phyloP scores from a whole-genome alignment of 2,797 vertebrate species.

The Characodon lateralis region DNA sequence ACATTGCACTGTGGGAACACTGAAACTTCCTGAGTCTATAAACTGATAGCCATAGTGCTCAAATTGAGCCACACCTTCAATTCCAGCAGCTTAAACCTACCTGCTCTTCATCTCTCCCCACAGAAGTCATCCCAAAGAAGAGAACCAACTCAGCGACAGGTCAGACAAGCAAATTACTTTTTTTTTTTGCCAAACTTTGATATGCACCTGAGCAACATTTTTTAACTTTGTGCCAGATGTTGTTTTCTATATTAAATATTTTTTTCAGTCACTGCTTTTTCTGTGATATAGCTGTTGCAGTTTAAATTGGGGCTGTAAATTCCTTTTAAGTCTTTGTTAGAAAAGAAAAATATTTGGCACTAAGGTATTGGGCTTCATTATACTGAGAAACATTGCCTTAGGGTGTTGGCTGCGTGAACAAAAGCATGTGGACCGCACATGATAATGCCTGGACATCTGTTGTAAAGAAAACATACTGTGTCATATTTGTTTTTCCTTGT shows the following conservation, averaged over 20 bases:
- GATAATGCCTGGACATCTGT: conserved; percentile 20
- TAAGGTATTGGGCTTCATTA: conserved; percentile 23
- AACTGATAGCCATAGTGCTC: conserved; percentile 54
- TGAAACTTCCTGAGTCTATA: conserved; percentile 25
- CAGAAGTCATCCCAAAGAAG: conserved; percentile 80
- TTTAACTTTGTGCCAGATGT: neutral
- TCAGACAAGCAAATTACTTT: conserved; percentile 45
- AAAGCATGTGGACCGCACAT: conserved; percentile 16
- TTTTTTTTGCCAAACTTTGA: neutral
- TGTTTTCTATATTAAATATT: neutral
- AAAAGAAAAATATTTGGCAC: neutral
- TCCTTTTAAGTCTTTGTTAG: conserved; percentile 36
- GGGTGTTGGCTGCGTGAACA: conserved; percentile 29
- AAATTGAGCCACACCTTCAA: conserved; percentile 50
- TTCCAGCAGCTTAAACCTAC: conserved; percentile 43
- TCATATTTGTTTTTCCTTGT: neutral
- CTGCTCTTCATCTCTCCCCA: conserved; percentile 49
- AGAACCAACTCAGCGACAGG: conserved; percentile 75
- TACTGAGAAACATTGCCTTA: conserved; percentile 14
- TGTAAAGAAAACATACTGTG: neutral
- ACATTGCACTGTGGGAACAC: conserved; percentile 23
- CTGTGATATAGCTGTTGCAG: conserved; percentile 8
- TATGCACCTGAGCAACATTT: neutral
- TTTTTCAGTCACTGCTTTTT: neutral
- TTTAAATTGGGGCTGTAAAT: conserved; percentile 5